Base-by-base conservation (phyloP, 2,888 invertebrate species). In the Morpho helenor region DNA sequence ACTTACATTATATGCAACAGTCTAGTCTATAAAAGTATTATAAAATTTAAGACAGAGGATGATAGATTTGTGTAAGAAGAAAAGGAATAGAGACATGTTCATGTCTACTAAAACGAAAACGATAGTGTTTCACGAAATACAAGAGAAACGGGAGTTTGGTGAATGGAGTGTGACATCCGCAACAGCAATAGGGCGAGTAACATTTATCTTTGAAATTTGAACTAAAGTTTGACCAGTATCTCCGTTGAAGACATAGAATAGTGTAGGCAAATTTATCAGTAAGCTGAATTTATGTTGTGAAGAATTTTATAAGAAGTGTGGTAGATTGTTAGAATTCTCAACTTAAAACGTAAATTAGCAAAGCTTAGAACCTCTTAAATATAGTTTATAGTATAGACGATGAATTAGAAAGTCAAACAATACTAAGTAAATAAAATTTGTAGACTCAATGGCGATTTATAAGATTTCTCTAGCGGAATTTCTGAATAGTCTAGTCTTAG, bases 181-280 rank as follows among this genome's bases (percentile, higher is more conserved):
- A 75, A 70, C 87, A 78, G 66, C 70, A 75, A 75, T 87, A 88
- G 88, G 89, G 90, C 90, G 89, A 90, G 90, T 90, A 90, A 90
- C 70, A 66, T 84, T 87, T 84, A 77, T 74, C 76, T 82, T 80
- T 80, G 76, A 85, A 83, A 80, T 66, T 66, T 66, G 60, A 79
- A 84, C 81, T 72, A 70, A 73, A 77, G 75, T 84, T 87, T 85
- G 75, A 76, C 77, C 74, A 76, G 73, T 74, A 75, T 66, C 74
- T 74, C 75, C 68, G 71, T 82, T 82, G 74, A 73, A 72, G 66
- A 76, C 65, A 75, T 89, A 88, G 88, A 76, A 80, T 88, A 88
- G 88, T 66, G 75, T 87, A 84, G 78, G 79, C 72, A 70, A 75
- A 68, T 64, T 69, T 70, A 75, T 79, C 71, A 70, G 72, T 76